A percentile compares a stretch with the other conserved stretches of the same genome.
Conservation (phyloP, 2,113 vertebrate species). For the Callopanchax toddi region DNA sequence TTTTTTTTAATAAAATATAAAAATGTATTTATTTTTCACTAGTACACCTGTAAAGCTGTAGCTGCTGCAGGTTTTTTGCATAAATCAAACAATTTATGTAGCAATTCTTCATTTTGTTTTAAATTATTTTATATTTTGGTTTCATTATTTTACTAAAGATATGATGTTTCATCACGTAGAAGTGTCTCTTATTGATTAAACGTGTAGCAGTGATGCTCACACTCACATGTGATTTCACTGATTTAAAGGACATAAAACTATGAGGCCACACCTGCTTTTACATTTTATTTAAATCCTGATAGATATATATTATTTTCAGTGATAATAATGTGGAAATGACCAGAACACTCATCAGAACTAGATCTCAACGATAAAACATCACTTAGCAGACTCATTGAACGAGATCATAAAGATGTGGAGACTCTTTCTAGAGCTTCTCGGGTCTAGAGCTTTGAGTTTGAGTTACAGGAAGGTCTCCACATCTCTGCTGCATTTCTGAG, state of each 20-base stretch:
- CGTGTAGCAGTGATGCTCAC: background rate
- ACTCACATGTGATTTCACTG: constrained; percentile 15
- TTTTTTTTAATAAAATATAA: background rate
- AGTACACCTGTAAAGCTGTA: background rate
- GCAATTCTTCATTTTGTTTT: background rate
- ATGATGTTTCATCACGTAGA: constrained; percentile 3
- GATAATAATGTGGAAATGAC: background rate
- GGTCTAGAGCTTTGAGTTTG: constrained; percentile 2
- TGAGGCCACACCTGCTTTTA: constrained; percentile 42
- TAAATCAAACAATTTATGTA: no score
- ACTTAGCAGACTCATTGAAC: no score
- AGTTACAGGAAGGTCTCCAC: constrained; percentile 45
- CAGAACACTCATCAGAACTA: background rate
- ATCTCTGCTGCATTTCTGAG: constrained; percentile 55
- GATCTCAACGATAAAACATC: no score
- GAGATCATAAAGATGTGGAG: no score
- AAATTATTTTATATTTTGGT: background rate
- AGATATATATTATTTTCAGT: constrained; percentile 14
- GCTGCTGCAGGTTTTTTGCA: background rate
- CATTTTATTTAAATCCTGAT: constrained; percentile 13
- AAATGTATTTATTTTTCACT: background rate
- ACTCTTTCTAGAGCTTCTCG: no score
- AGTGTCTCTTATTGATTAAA: background rate
- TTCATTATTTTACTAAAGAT: background rate
- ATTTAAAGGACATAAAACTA: constrained; percentile 66